Percentiles rank a stretch among this genome's conserved stretches.
These are phyloP conservation scores for Caenorhabditis imperialis DNA, from an alignment of 2,888 invertebrate genomes.

Conservation along the genomic window DNA sequence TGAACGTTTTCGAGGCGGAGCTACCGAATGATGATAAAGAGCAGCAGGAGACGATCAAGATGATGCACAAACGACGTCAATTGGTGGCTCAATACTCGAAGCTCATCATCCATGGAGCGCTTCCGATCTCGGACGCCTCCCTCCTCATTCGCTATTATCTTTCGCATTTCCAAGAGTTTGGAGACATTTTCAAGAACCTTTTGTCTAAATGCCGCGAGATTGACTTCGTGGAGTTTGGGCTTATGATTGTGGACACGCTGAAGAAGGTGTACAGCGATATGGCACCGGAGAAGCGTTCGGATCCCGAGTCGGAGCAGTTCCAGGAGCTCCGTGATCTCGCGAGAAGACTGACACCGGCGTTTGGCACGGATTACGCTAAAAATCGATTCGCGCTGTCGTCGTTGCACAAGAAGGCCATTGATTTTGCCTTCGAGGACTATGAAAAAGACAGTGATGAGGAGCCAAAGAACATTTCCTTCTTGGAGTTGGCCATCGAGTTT, in stretches of 20 bases:
- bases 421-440: slow-evolving; percentile 86
- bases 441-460: slow-evolving; percentile 80
- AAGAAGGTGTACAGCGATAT: slow-evolving; percentile 83
- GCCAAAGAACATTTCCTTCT: slow-evolving; percentile 90
- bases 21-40: slow-evolving; percentile 28
- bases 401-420: slow-evolving; percentile 77
- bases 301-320: slow-evolving; percentile 74
- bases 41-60: slow-evolving; percentile 54
- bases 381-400: slow-evolving; percentile 72
- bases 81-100: slow-evolving; percentile 97
- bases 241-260: slow-evolving; percentile 92
- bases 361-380: slow-evolving; percentile 62
- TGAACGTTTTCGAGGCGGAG: slow-evolving; percentile 70
- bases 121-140: slow-evolving; percentile 90
- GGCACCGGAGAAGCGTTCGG: slow-evolving; percentile 83
- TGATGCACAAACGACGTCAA: slow-evolving; percentile 62
- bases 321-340: slow-evolving; percentile 86
- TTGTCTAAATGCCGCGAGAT: slow-evolving; percentile 96
- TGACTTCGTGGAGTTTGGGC: slow-evolving; percentile 94
- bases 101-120: slow-evolving; percentile 95
- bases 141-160: slow-evolving; percentile 98
- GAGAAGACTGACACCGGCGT: slow-evolving; percentile 81
- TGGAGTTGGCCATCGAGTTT: slow-evolving; percentile 96
- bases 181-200: slow-evolving; percentile 97
- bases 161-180: slow-evolving; percentile 97